A percentile compares a stretch with the other conserved stretches of the same genome.
phyloP scores from a whole-genome alignment of 2,888 invertebrate genomes.

The Drosophila flavopinicola region DNA sequence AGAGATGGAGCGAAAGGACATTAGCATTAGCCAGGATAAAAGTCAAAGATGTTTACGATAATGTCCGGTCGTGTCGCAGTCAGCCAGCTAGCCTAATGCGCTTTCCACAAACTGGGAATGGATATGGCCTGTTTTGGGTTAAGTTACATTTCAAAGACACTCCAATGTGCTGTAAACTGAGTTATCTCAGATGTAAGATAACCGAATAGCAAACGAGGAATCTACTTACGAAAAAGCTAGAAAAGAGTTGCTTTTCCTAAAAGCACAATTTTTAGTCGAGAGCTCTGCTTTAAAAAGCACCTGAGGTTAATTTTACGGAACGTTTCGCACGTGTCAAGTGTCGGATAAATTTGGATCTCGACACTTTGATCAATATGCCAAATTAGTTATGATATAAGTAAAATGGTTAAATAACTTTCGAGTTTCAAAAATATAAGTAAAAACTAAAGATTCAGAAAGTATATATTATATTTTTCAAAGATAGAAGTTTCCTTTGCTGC shows the following conservation, averaged over 20 bases:
- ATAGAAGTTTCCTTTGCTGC: too few species aligned
- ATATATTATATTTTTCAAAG: too few species aligned
- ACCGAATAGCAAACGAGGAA: slow-evolving; percentile 7
- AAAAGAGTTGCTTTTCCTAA: slow-evolving; percentile 12
- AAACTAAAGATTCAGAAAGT: too few species aligned
- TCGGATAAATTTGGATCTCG: slow-evolving; percentile 1
- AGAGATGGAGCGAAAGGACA: slow-evolving; percentile 45
- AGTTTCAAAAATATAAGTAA: too few species aligned
- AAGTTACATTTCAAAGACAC: slow-evolving; percentile 31
- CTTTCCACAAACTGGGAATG: slow-evolving; percentile 34
- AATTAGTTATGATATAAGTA: too few species aligned
- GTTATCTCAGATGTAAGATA: slow-evolving; percentile 46
- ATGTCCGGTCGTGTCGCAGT: slow-evolving; percentile 53
- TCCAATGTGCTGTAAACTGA: slow-evolving; percentile 36
- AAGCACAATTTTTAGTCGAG: background rate
- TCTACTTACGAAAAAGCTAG: slow-evolving; percentile 10
- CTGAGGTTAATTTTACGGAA: background rate
- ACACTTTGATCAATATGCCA: background rate
- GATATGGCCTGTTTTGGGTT: slow-evolving; percentile 26
- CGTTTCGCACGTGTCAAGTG: slow-evolving; percentile 4
- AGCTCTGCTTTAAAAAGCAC: background rate
- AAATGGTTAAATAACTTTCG: too few species aligned
- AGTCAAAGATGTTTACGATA: slow-evolving; percentile 74
- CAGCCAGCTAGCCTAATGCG: slow-evolving; percentile 59
- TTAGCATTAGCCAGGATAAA: slow-evolving; percentile 68